Conservation (phyloP, 1,140 invertebrate species). For the Apolygus lucorum region DNA sequence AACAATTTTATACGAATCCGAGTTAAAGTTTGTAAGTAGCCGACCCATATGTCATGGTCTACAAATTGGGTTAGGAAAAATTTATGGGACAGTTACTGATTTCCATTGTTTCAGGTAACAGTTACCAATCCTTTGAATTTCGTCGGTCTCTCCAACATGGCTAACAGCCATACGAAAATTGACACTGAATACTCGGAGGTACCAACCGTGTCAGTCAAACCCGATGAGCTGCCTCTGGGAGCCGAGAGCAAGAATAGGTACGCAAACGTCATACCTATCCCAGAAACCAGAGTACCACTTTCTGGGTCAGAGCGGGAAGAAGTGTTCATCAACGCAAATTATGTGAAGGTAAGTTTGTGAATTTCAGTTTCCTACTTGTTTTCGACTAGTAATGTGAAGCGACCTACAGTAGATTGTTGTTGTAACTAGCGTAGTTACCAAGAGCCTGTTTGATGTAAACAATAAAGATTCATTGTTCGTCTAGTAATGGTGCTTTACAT, state of each 20-base stretch:
- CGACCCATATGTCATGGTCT: no score
- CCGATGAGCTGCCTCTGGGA: slow-evolving; percentile 73
- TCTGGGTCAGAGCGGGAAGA: slow-evolving; percentile 43
- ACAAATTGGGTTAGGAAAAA: no score
- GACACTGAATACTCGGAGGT: slow-evolving; percentile 69
- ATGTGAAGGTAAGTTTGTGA: slow-evolving; percentile 65
- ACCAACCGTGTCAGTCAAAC: slow-evolving; percentile 61
- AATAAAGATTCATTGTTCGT: no score
- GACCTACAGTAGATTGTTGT: no score
- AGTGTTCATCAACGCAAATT: slow-evolving; percentile 91
- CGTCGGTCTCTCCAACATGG: slow-evolving; percentile 61
- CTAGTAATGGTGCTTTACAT: no score
- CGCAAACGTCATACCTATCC: slow-evolving; percentile 85
- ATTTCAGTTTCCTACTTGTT: no score
- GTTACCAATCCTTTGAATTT: slow-evolving; percentile 65
- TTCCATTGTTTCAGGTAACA: slow-evolving; percentile 46
- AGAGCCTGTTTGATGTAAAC: no score
- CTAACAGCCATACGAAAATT: slow-evolving; percentile 58
- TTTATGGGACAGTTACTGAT: no score
- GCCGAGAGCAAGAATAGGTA: slow-evolving; percentile 87
- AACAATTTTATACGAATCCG: no score
- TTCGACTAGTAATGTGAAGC: no score
- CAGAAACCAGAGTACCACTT: slow-evolving; percentile 69
- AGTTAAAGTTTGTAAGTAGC: no score
- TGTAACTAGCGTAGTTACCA: no score